These are phyloP conservation scores for Arenicola marina DNA, from an alignment of 2,888 invertebrate species.

Conservation along the genomic window DNA sequence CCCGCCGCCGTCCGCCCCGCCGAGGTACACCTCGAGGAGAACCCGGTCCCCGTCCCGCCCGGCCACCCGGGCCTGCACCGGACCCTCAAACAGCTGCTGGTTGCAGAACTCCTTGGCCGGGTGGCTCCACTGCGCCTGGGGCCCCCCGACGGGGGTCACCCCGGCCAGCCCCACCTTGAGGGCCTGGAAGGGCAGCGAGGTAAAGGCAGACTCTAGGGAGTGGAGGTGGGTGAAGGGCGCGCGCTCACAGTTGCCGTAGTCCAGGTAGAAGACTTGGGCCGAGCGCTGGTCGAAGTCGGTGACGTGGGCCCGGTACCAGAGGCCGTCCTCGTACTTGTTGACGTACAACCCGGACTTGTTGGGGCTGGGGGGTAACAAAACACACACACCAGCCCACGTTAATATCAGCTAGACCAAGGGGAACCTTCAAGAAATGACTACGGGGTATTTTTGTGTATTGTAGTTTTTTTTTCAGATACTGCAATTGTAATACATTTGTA, in stretches of 20 bases:
- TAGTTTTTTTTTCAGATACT: too few species aligned
- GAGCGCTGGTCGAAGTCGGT: neutral
- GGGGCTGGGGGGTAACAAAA: too few species aligned
- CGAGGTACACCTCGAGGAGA: too few species aligned
- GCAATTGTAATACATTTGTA: too few species aligned
- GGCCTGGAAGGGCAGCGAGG: constrained; percentile 12
- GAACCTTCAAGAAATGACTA: too few species aligned
- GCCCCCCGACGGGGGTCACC: neutral
- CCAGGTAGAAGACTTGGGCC: constrained; percentile 4
- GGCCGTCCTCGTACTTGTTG: neutral
- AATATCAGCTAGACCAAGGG: too few species aligned
- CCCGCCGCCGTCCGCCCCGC: too few species aligned
- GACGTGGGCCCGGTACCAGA: constrained; percentile 12
- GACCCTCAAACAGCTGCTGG: constrained; percentile 67
- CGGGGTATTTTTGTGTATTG: too few species aligned
- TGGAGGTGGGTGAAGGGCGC: neutral
- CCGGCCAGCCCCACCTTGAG: constrained; percentile 9
- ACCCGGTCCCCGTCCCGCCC: too few species aligned
- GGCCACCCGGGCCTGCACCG: constrained; percentile 82
- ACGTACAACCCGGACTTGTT: constrained; percentile 12
- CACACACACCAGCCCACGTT: too few species aligned
- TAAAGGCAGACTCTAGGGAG: constrained; percentile 11
- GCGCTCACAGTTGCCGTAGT: constrained; percentile 9
- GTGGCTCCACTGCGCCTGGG: neutral
- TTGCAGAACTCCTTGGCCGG: neutral